These are phyloP conservation scores for Mus minutoides DNA, from an alignment of 2,797 vertebrate species.

Conservation along the genomic window DNA sequence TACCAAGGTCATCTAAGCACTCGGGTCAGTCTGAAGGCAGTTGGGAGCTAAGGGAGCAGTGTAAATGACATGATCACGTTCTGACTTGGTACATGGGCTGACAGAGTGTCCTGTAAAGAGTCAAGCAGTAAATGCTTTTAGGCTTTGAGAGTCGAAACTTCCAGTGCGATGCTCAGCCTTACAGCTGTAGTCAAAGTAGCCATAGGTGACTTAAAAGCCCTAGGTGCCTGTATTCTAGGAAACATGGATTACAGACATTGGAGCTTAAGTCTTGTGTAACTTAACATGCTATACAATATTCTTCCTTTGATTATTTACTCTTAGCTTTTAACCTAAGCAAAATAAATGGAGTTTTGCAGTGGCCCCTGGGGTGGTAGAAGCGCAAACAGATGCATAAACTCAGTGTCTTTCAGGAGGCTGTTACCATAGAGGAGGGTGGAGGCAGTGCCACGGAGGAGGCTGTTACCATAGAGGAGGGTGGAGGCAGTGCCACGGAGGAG, in stretches of 20 bases:
- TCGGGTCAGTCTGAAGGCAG: not conserved
- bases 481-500: too few species aligned
- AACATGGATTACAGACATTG: constrained; percentile 24
- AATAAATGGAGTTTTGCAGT: not conserved
- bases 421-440: not conserved
- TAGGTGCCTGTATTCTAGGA: not conserved
- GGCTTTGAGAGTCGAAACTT: not conserved
- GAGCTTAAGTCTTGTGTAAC: constrained; percentile 32
- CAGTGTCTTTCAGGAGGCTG: not conserved
- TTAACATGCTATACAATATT: constrained; percentile 2
- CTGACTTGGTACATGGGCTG: not conserved
- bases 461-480: too few species aligned
- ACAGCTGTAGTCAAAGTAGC: too few species aligned
- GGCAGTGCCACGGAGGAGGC: not conserved
- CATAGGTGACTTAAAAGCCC: not conserved
- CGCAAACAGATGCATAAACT: not conserved
- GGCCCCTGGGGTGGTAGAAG: not conserved
- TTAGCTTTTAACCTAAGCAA: not conserved
- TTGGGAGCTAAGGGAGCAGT: not conserved
- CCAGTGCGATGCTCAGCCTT: not conserved
- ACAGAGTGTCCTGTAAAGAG: not conserved
- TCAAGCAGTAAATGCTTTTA: constrained; percentile 6
- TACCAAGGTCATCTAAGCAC: not conserved
- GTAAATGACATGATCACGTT: not conserved
- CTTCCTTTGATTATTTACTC: not conserved